Evolutionary conservation across 2,888 invertebrate genomes (phyloP).

Genomic region (Hypena proboscidalis): DNA sequence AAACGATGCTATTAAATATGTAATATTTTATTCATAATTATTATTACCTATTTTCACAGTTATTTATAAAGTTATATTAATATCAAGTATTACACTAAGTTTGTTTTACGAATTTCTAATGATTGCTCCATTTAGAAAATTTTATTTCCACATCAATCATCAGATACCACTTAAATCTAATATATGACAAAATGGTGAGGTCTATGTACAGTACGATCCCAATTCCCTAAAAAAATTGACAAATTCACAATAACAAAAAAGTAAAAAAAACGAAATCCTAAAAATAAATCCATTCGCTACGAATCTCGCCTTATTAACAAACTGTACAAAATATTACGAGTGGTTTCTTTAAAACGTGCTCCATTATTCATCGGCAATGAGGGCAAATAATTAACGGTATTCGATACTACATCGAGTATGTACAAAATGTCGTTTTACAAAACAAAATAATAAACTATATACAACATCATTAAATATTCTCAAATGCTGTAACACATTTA

Average conservation of each 20-base stretch:
- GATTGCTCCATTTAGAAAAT: conserved; percentile 85
- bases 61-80: conserved; percentile 87
- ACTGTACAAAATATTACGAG: conserved; percentile 83
- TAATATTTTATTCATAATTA: conserved; percentile 86
- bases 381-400: conserved; percentile 72
- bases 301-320: conserved; percentile 76
- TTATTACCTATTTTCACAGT: conserved; percentile 86
- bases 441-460: conserved; percentile 85
- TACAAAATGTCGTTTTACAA: conserved; percentile 79
- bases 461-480: conserved; percentile 85
- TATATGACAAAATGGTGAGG: conserved; percentile 82
- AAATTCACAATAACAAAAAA: conserved; percentile 88
- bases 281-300: conserved; percentile 81
- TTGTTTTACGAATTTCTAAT: conserved; percentile 83
- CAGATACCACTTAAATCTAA: conserved; percentile 75
- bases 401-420: conserved; percentile 62
- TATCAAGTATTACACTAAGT: conserved; percentile 85
- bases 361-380: conserved; percentile 69
- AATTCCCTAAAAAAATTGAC: conserved; percentile 90
- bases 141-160: conserved; percentile 83
- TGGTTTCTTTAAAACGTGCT: conserved; percentile 81
- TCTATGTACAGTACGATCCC: conserved; percentile 88
- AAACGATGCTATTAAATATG: conserved; percentile 79
- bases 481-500: conserved; percentile 85
- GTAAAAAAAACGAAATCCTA: conserved; percentile 76